Conservation (phyloP, 2,888 invertebrate genomes). For the Apodemia zela region DNA sequence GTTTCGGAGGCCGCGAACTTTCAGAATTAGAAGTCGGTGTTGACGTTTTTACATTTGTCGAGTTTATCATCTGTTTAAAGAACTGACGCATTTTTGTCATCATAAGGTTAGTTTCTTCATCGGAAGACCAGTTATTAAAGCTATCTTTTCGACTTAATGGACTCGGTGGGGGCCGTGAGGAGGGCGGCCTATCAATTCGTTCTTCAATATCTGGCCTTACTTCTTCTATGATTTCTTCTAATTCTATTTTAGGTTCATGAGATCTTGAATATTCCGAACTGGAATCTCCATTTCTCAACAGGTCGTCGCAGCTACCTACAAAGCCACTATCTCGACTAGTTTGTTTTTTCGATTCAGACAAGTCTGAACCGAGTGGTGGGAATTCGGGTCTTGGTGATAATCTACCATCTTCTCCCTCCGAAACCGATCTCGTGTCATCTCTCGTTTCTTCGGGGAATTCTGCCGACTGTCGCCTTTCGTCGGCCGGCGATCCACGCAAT, state of each 20-base stretch:
- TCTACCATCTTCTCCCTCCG: slow-evolving; percentile 84
- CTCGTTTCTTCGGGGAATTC: slow-evolving; percentile 82
- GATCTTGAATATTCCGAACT: slow-evolving; percentile 74
- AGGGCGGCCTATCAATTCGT: slow-evolving; percentile 69
- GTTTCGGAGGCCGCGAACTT: slow-evolving; percentile 84
- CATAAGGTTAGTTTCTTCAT: slow-evolving; percentile 96
- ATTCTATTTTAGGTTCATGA: slow-evolving; percentile 76
- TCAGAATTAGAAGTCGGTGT: slow-evolving; percentile 81
- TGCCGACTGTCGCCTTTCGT: slow-evolving; percentile 83
- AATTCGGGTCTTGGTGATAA: slow-evolving; percentile 86
- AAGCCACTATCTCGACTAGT: slow-evolving; percentile 94
- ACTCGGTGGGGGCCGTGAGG: slow-evolving; percentile 73
- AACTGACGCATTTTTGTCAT: slow-evolving; percentile 97
- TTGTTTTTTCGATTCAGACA: slow-evolving; percentile 86
- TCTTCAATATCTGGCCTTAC: slow-evolving; percentile 78
- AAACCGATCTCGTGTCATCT: slow-evolving; percentile 79
- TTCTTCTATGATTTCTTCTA: slow-evolving; percentile 82
- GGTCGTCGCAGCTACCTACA: slow-evolving; percentile 92
- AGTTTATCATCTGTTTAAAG: slow-evolving; percentile 94
- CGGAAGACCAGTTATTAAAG: slow-evolving; percentile 96
- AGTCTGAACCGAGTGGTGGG: slow-evolving; percentile 76
- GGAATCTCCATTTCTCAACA: slow-evolving; percentile 84
- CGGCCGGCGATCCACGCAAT: slow-evolving; percentile 78
- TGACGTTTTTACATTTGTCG: slow-evolving; percentile 75
- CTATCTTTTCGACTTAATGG: slow-evolving; percentile 91